A percentile compares a stretch with the other conserved stretches of the same genome.
Conservation (phyloP, 1,140 invertebrate species). For the Diabrotica virgifera region DNA sequence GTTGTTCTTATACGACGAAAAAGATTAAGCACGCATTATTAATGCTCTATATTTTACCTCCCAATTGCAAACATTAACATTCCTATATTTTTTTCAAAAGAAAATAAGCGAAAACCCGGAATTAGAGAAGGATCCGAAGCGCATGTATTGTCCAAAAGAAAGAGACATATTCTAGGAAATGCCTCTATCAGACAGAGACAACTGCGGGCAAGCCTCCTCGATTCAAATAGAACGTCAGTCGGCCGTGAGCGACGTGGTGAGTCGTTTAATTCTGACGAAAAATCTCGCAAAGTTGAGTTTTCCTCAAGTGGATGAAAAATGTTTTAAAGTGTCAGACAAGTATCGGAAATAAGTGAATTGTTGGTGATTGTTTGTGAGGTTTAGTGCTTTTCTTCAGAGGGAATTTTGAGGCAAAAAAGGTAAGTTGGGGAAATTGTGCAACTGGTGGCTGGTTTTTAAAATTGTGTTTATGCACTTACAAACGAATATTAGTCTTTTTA, state of each 20-base stretch:
- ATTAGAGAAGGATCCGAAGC: constrained; percentile 18
- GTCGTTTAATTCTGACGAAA: neutral
- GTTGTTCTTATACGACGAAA: too few species aligned
- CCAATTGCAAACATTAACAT: too few species aligned
- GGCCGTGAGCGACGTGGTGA: neutral
- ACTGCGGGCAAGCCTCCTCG: constrained; percentile 8
- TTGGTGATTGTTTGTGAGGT: neutral
- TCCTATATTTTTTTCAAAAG: neutral
- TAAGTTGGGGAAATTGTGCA: neutral
- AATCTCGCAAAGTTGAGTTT: neutral
- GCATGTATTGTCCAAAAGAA: constrained; percentile 17
- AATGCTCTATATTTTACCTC: too few species aligned
- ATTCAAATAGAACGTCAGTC: constrained; percentile 17
- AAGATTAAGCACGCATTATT: too few species aligned
- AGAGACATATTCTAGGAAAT: constrained; percentile 9
- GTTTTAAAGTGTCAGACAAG: neutral
- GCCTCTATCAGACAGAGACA: constrained; percentile 8
- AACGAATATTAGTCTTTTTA: too few species aligned
- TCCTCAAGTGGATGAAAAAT: neutral
- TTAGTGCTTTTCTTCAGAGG: neutral
- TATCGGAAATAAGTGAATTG: neutral
- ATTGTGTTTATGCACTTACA: neutral
- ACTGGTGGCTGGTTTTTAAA: neutral
- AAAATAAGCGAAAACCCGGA: constrained; percentile 7
- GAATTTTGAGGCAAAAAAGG: neutral